Conservation (phyloP, 2,888 invertebrate genomes). For the Pristionchus fissidentatus region DNA sequence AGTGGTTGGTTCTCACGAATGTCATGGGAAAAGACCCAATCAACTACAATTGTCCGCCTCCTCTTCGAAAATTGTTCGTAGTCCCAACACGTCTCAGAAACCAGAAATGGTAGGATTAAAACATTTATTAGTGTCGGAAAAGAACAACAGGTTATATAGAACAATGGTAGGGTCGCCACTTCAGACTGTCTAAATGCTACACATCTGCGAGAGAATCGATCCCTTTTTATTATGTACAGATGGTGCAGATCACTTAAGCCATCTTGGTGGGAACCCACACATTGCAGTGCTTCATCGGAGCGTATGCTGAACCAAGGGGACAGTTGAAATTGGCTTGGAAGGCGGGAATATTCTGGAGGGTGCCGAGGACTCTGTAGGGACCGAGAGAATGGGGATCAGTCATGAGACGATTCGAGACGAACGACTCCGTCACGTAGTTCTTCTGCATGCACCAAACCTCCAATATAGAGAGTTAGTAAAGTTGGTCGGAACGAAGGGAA, state of each 20-base stretch:
- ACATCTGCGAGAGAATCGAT: background rate
- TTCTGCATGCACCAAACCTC: conserved; percentile 68
- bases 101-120: background rate
- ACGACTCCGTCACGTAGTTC: conserved; percentile 51
- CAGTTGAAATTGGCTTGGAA: conserved; percentile 69
- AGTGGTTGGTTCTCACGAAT: background rate
- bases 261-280: conserved; percentile 63
- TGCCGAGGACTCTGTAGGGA: conserved; percentile 68
- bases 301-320: conserved; percentile 62
- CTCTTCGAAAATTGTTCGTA: too few relatives aligned
- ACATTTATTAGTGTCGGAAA: background rate
- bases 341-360: conserved; percentile 73
- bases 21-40: background rate
- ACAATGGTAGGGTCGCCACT: background rate
- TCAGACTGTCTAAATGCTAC: conserved; percentile 14
- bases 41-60: background rate
- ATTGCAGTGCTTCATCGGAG: conserved; percentile 66
- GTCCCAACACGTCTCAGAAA: background rate
- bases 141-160: background rate
- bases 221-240: conserved; percentile 40
- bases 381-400: conserved; percentile 70
- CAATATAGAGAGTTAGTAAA: background rate
- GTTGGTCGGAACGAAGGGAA: background rate
- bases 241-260: background rate
- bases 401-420: conserved; percentile 61